phyloP scores from a whole-genome alignment of 2,113 vertebrate genomes.

The Euleptes europaea region DNA sequence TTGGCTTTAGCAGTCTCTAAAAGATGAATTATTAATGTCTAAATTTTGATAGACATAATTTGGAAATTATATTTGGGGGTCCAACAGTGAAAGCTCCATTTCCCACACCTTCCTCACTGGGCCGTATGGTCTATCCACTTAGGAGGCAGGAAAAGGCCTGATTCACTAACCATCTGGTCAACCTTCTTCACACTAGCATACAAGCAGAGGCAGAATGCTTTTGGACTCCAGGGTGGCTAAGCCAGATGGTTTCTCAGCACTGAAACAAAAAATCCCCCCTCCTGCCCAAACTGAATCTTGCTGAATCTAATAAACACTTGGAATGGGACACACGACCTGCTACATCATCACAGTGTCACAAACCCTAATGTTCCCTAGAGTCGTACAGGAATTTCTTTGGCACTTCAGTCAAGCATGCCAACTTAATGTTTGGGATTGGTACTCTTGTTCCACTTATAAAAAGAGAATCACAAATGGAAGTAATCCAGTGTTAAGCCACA shows the following conservation, averaged over 20 bases:
- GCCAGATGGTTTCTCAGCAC: constrained; percentile 8
- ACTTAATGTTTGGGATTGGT: neutral
- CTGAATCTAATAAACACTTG: neutral
- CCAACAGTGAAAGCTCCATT: neutral
- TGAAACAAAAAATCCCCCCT: neutral
- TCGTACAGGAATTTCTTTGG: neutral
- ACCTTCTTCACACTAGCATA: neutral
- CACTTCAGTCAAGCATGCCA: neutral
- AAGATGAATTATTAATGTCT: neutral
- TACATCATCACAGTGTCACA: neutral
- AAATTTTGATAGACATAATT: neutral
- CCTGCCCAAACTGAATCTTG: neutral
- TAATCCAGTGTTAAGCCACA: neutral
- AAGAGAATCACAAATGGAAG: neutral
- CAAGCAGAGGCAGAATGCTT: neutral
- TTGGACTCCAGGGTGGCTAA: neutral
- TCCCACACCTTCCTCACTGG: neutral
- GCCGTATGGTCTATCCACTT: neutral
- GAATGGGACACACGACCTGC: neutral
- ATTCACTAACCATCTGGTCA: constrained; percentile 15
- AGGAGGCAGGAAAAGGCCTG: neutral
- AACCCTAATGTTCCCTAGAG: neutral
- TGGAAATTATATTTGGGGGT: neutral
- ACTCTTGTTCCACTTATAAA: neutral
- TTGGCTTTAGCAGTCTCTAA: neutral